Evolutionary conservation across 2,797 vertebrate species (phyloP).

Genomic region (Capromys pilorides): DNA sequence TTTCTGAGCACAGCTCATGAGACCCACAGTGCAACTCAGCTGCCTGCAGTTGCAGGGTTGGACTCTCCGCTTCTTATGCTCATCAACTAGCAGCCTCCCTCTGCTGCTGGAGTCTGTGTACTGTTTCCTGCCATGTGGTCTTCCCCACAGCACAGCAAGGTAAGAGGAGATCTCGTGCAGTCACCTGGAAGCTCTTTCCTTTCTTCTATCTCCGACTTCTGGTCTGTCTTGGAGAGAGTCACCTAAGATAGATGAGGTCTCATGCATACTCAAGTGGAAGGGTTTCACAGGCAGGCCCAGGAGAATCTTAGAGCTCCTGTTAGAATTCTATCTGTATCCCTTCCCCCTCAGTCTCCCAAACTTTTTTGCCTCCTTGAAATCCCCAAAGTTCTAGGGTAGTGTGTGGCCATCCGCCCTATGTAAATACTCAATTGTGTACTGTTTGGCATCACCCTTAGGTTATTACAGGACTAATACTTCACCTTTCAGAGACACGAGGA

Average conservation of each 20-base stretch:
- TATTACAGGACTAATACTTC: not conserved
- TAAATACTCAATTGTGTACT: not conserved
- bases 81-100: not conserved
- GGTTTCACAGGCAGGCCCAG: not conserved
- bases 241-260: not conserved
- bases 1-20: not conserved
- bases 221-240: not conserved
- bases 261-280: not conserved
- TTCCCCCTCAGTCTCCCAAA: not conserved
- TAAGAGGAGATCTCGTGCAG: not conserved
- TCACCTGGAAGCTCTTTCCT: not conserved
- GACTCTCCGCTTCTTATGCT: not conserved
- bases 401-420: not conserved
- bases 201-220: not conserved
- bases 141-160: not conserved
- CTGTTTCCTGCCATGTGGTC: not conserved
- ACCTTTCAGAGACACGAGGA: not conserved
- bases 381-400: not conserved
- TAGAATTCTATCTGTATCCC: not conserved
- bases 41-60: not conserved
- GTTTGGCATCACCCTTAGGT: not conserved
- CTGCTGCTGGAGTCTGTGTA: not conserved
- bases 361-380: constrained; percentile 27
- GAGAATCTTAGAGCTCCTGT: not conserved
- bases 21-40: not conserved